These are phyloP conservation scores for Riparia riparia DNA, from an alignment of 2,113 vertebrate species.

Conservation along the genomic window DNA sequence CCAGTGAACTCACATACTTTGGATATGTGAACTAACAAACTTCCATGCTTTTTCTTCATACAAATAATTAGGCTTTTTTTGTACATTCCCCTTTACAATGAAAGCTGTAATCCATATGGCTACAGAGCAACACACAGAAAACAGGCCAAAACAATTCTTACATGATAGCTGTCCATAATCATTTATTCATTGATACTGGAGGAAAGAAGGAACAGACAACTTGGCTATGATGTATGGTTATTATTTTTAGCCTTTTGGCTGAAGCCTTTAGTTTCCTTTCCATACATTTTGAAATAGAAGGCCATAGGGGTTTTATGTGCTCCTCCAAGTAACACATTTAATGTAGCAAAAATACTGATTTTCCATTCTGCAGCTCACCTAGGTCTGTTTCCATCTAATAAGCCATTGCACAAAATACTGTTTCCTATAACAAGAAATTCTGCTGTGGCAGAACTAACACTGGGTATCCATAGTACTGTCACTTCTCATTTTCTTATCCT, in stretches of 20 bases:
- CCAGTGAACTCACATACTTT: neutral
- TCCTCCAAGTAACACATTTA: neutral
- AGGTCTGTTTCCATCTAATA: constrained; percentile 22
- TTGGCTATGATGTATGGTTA: neutral
- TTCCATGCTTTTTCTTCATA: neutral
- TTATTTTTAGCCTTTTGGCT: constrained; percentile 55
- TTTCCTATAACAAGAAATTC: neutral
- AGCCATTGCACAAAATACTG: neutral
- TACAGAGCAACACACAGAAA: neutral
- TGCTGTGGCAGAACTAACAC: neutral
- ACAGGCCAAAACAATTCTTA: neutral
- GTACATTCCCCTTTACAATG: neutral
- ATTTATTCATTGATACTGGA: neutral
- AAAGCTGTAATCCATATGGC: neutral
- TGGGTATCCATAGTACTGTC: neutral
- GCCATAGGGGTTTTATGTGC: neutral
- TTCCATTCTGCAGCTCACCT: constrained; percentile 22
- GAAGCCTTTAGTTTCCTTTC: constrained; percentile 21
- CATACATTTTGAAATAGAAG: neutral
- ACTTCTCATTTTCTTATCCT: constrained; percentile 10
- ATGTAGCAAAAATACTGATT: neutral
- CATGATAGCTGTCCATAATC: constrained; percentile 5
- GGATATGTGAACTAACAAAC: neutral
- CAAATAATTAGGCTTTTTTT: neutral
- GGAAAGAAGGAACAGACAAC: constrained; percentile 32